Evolutionary conservation across 2,888 invertebrate genomes (phyloP).

Genomic region (Ophioninae sp.): DNA sequence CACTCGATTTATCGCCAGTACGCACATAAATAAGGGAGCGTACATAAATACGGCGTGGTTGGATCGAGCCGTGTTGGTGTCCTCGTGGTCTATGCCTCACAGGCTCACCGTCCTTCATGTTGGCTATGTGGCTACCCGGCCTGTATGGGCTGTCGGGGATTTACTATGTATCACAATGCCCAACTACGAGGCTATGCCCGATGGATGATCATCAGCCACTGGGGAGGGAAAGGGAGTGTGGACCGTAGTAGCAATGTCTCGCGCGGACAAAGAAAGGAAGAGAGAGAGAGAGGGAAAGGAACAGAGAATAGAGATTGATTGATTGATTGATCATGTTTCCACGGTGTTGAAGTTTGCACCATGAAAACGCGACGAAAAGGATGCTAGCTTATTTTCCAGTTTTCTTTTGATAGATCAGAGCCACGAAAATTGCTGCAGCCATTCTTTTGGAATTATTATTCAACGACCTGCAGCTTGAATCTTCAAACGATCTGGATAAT

Average conservation of each 20-base stretch:
- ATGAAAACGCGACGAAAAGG: too few species aligned
- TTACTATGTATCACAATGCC: conserved; percentile 59
- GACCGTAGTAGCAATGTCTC: conserved; percentile 7
- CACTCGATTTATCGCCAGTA: conserved; percentile 67
- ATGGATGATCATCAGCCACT: conserved; percentile 52
- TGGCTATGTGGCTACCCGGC: conserved; percentile 35
- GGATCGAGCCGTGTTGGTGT: conserved; percentile 16
- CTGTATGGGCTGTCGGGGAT: conserved; percentile 46
- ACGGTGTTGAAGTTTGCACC: too few species aligned
- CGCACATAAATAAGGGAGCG: conserved; percentile 69
- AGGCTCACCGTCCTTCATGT: conserved; percentile 28
- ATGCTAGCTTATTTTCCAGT: too few species aligned
- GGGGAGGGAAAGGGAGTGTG: conserved; percentile 3
- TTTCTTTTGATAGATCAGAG: too few species aligned
- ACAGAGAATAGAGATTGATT: too few species aligned
- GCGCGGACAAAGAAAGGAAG: conserved; percentile 1
- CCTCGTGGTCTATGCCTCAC: conserved; percentile 54
- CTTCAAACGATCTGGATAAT: too few species aligned
- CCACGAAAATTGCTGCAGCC: too few species aligned
- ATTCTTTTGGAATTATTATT: too few species aligned
- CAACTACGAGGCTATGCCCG: conserved; percentile 50
- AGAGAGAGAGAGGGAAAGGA: conserved; percentile 1
- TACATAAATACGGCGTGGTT: conserved; percentile 66
- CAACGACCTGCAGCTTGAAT: too few species aligned
- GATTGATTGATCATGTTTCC: too few species aligned